Evolutionary conservation across 2,797 vertebrate genomes (phyloP), one percentile per base, ranked within the genome.

Genomic region (Semaprochilodus insignis): DNA sequence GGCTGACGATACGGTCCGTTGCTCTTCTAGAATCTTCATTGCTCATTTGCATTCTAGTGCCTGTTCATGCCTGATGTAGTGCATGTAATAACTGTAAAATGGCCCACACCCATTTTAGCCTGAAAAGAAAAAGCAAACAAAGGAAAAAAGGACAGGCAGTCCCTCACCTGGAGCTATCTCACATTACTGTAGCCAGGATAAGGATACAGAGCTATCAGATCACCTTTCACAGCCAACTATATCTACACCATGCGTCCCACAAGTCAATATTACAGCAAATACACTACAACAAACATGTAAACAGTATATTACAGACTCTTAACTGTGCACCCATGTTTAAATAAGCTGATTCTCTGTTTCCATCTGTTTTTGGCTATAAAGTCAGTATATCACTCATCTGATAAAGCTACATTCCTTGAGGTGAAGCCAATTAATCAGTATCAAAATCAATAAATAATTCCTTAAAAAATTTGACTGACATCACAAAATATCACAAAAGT

Each of bases 171-270:
- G 57, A 67, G 34, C 51, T 54, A 54, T 86, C 81, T 88, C 85
- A 25, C 55, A 71, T 86, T 87, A 82, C 85, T 75, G 69, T 71
- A 69, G 34, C 81, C 55, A 48, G 59, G 72, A 48, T 72, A 76
- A 86, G 25, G 21, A 81, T 83, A 80, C 62, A 71, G 70, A 66
- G 48, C 66, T 55, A 81, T 40, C 7, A 11, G 65, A 83, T 87
- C 77, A 17, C 71, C 66, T 86, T 86, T 85, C 87, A 78, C 48
- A 59, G 60, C 27, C 21, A 80, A 80, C 80, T 86, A 71, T 85
- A 81, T 11, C 82, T 59, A 63, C 21, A 60, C 36, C 16, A 36
- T 36, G 34, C 70, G 71, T 40, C 57, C 78, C 34, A 72, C 54
- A 48, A 63, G 19, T 67, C 73, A 85, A 34, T 23, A 44, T 65